Evolutionary conservation across 2,888 invertebrate species (phyloP).

Genomic region (Pyrrhia umbra): DNA sequence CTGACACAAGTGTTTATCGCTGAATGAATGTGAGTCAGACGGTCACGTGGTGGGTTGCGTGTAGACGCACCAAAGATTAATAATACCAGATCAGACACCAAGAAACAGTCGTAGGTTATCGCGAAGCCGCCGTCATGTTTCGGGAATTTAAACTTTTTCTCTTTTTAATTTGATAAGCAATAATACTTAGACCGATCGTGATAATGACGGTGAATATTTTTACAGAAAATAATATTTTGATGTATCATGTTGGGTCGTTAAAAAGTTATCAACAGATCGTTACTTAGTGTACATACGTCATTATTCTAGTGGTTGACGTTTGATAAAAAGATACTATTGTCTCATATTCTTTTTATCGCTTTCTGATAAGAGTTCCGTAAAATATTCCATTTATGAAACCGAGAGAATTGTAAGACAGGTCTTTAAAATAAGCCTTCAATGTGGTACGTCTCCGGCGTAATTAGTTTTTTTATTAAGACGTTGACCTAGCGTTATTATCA

Average conservation of each 20-base stretch:
- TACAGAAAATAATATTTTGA: neutral
- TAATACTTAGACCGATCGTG: neutral
- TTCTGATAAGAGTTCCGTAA: neutral
- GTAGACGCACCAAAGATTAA: slow-evolving; percentile 63
- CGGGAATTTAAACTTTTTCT: neutral
- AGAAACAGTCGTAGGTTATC: slow-evolving; percentile 29
- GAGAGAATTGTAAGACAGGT: too few relatives aligned
- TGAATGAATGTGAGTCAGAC: slow-evolving; percentile 74
- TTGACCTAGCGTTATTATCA: too few relatives aligned
- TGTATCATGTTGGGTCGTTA: slow-evolving; percentile 10
- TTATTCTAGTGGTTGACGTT: neutral
- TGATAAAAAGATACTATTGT: neutral
- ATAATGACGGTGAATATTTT: neutral
- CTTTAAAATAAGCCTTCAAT: too few relatives aligned
- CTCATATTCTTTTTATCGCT: neutral
- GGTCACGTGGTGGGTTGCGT: slow-evolving; percentile 71
- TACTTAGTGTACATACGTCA: neutral
- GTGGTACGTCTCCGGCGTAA: too few relatives aligned
- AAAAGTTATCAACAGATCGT: neutral
- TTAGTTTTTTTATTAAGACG: too few relatives aligned
- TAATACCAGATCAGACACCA: slow-evolving; percentile 37
- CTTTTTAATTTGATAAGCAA: neutral
- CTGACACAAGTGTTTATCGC: slow-evolving; percentile 68
- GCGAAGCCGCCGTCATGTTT: neutral
- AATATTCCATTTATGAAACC: too few relatives aligned